Evolutionary conservation across 2,888 invertebrate species (phyloP), one percentile per base, ranked within the genome.

Genomic region (Chalcosyrphus nemorum): DNA sequence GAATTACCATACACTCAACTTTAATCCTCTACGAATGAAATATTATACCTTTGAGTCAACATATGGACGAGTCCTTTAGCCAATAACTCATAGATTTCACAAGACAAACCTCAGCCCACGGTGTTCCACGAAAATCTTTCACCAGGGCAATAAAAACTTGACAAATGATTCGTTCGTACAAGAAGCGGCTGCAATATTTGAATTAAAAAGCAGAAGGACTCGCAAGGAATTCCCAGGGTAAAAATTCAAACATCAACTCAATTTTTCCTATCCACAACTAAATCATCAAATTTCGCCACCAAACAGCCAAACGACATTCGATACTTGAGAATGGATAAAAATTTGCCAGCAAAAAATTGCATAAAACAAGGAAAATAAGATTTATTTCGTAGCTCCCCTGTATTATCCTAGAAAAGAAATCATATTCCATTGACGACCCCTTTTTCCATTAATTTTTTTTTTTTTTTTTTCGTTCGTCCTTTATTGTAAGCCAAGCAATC

Each of bases 341-440:
- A 19, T 57, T 71, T 27, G 35, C 35, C 35, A 41, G 59, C 19
- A 81, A 66, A n/a, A 71, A 35, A 77, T 54, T 72, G 66, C 81
- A 72, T 54, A 52, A 66, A 76, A 47, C 47, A 27, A 70, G 72
- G 21, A 65, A 54, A 24, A 81, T 54, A 74, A 81, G 80, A 81
- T 81, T 66, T 74, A 68, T 74, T 61, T 56, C 38, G 21, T 38
- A 21, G 47, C 38, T 29, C 52, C 13, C 29, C 35, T 27, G 9
- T 65, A 35, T 52, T 52, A 19, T 77, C 59, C 45, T 70, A 50
- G 47, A 32, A 65, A 72, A 66, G 54, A 74, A 81, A 68, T 81
- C 54, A 81, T 74, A 70, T 59, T 65, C 54, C 52, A 21, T 2
- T 27, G 56, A 70, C 63, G 70, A 81, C 76, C 81, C 75, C 70